phyloP scores from a whole-genome alignment of 2,888 invertebrate genomes.

The Lumbricus terrestris region DNA sequence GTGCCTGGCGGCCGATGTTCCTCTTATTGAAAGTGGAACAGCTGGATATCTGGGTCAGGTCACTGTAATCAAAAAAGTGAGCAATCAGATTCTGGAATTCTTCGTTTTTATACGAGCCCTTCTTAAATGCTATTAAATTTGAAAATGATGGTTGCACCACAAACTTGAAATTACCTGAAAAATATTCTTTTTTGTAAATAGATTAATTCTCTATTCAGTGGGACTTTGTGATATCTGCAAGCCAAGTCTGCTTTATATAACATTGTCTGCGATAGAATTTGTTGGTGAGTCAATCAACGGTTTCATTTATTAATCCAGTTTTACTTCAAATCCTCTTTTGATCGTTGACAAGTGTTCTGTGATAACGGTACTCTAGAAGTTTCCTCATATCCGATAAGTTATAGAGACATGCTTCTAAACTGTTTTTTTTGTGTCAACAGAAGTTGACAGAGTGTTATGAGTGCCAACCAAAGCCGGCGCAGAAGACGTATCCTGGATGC shows the following conservation, averaged over 20 bases:
- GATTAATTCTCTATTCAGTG: neutral
- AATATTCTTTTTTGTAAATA: neutral
- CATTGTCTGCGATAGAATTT: no score
- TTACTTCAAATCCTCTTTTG: no score
- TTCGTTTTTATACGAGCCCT: neutral
- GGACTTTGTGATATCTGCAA: no score
- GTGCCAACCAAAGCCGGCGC: conserved; percentile 85
- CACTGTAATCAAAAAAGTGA: conserved; percentile 61
- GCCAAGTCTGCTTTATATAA: no score
- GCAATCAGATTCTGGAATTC: neutral
- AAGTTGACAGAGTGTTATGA: conserved; percentile 80
- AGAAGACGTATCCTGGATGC: conserved; percentile 93
- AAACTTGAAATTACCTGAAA: neutral
- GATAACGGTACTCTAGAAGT: no score
- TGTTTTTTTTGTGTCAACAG: conserved; percentile 10
- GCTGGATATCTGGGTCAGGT: conserved; percentile 93
- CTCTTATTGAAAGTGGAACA: conserved; percentile 94
- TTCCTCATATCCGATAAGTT: no score
- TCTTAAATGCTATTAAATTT: neutral
- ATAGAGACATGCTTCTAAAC: no score
- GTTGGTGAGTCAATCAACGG: neutral
- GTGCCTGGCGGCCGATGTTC: conserved; percentile 91
- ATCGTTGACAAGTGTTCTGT: no score
- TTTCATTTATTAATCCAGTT: neutral
- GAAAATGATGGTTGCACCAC: neutral